Percentiles rank a stretch among this genome's conserved stretches.
Conservation (phyloP, 2,797 vertebrate genomes). For the Ctenosaura bakeri region DNA sequence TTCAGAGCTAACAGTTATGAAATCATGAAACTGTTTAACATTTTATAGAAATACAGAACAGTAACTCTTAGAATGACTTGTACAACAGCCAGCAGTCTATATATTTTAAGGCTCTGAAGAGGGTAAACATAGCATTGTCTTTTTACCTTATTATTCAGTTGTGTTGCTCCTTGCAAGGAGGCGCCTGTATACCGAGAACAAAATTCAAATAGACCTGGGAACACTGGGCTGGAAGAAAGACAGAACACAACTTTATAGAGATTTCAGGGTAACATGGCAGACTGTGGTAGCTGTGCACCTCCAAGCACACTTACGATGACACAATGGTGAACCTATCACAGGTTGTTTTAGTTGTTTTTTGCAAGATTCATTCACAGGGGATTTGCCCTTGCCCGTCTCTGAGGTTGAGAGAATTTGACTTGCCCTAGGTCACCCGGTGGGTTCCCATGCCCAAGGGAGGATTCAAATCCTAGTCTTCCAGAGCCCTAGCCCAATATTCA, state of each 20-base stretch:
- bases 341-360: too few relatives aligned
- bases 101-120: rapidly evolving
- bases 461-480: too few relatives aligned
- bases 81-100: neutral
- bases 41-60: neutral
- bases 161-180: conserved; percentile 96
- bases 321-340: too few relatives aligned
- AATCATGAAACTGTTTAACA: neutral
- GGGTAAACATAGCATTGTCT: neutral
- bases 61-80: neutral
- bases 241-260: neutral
- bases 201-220: conserved; percentile 97
- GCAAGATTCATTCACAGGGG: too few relatives aligned
- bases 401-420: too few relatives aligned
- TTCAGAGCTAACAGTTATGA: neutral
- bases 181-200: conserved; percentile 97
- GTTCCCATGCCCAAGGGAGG: too few relatives aligned
- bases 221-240: conserved; percentile 88
- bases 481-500: too few relatives aligned
- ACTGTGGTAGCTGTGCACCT: too few relatives aligned
- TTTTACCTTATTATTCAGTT: conserved; percentile 96
- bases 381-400: too few relatives aligned
- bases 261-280: neutral
- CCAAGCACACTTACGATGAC: too few relatives aligned
- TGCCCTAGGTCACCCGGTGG: too few relatives aligned